Base-by-base conservation (phyloP, 2,797 vertebrate species). In the Tauraco hartlaubi region DNA sequence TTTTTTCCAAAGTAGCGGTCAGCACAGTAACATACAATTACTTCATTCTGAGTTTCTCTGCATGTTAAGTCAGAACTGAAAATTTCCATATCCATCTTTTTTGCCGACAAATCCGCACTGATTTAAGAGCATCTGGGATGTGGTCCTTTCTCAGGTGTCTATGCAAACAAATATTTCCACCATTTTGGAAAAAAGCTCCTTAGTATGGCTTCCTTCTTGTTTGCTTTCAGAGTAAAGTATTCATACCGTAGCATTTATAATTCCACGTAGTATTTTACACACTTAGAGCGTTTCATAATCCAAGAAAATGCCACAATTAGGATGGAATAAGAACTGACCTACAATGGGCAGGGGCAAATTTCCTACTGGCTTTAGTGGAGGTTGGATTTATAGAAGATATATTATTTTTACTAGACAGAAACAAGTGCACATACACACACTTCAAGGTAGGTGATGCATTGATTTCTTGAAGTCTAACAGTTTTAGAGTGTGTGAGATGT, bases 161-260 rank as follows among this genome's bases (percentile, higher is more conserved):
- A 15, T 1, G 29, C 26, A 77, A 83, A 74, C 21, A 78, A 41
- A 3, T 19, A 63, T 71, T 82, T 67, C 23, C 12, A 67, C 8
- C 8, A n/a, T 49, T 77, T 81, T 2, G 4, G 7, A 43, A 61
- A 58, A 82, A 64, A 28, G 6, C 20, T 33, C 29, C 39, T 54
- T 56, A 61, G 17, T 66, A 64, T 19, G n/a, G 17, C 9, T 84
- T 83, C 25, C 19, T 59, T 2, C 14, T 79, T 20, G 43, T 68
- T 84, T 67, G 48, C 26, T 72, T 88, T 82, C 69, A 90, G n/a
- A 90, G 71, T 31, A 10, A 76, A 82, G 39, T 52, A 67, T 69
- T 67, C 68, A 28, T 11, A 46, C 18, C 31, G 9, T 37, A 62
- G n/a, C 23, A 18, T 17, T 59, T 92, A 52, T 9, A 73, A 85